Percentiles rank a stretch among this genome's conserved stretches.
phyloP scores from a whole-genome alignment of 2,113 vertebrate species.

The Microtus oregoni region DNA sequence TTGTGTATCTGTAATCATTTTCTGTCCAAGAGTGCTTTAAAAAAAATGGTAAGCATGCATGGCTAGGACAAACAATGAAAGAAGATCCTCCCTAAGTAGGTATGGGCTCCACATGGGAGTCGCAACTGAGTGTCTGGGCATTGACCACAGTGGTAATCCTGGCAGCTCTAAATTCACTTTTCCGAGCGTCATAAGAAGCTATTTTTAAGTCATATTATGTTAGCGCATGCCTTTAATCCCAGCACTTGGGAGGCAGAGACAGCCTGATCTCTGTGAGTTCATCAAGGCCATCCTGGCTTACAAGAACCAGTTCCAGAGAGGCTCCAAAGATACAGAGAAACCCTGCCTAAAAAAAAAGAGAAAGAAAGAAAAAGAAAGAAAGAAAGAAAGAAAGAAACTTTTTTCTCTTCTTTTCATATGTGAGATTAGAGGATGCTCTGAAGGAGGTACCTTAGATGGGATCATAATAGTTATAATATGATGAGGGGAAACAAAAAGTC shows the following conservation, averaged over 20 bases:
- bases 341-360: no score
- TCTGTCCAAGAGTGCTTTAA: no score
- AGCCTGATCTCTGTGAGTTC: no score
- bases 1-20: neutral
- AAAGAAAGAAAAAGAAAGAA: no score
- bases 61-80: neutral
- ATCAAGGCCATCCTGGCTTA: no score
- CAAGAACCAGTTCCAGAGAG: no score
- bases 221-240: no score
- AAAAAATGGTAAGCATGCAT: neutral
- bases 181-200: neutral
- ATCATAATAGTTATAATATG: neutral
- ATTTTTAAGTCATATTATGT: no score
- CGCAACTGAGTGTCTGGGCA: neutral
- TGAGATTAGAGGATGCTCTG: neutral
- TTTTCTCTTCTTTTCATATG: neutral
- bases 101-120: neutral
- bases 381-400: neutral
- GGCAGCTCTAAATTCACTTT: neutral
- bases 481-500: neutral
- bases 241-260: no score
- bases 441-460: neutral
- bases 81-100: no score
- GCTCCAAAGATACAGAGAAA: no score
- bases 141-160: neutral